phyloP scores from a whole-genome alignment of 2,797 vertebrate genomes.

The Protonibea diacanthus region DNA sequence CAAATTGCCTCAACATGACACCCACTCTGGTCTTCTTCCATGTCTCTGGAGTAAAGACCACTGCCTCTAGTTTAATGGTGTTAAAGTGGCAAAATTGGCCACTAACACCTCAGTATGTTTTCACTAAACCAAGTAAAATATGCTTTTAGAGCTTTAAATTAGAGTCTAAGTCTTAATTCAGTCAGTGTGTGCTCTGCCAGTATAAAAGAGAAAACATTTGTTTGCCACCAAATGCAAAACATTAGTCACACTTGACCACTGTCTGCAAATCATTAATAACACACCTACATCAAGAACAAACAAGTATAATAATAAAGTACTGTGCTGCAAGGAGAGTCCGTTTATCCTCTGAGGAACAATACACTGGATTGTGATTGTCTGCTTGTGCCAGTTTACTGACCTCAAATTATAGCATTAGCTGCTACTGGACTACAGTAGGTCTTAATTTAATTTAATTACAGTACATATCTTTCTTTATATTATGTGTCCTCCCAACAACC shows the following conservation, averaged over 20 bases:
- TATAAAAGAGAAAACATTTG: background rate
- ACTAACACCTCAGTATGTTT: background rate
- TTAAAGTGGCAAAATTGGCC: constrained; percentile 44
- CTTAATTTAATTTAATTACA: background rate
- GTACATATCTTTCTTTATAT: background rate
- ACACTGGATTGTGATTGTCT: background rate
- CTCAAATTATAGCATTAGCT: background rate
- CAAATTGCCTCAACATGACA: constrained; percentile 67
- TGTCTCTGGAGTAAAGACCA: constrained; percentile 42
- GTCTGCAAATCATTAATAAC: background rate
- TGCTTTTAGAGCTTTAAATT: background rate
- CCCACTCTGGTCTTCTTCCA: constrained; percentile 38
- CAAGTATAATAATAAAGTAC: background rate
- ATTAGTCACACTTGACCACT: background rate
- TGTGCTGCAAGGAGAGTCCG: background rate
- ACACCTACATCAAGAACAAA: background rate
- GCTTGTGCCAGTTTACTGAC: background rate
- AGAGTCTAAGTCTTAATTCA: background rate
- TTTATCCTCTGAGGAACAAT: background rate
- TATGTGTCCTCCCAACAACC: background rate
- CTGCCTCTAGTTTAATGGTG: constrained; percentile 43
- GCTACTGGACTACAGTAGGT: background rate
- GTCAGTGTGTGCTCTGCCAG: background rate
- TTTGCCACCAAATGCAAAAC: background rate
- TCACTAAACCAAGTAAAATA: constrained; percentile 8